Evolutionary conservation across 2,797 vertebrate genomes (phyloP).

Genomic region (Spheniscus humboldti): DNA sequence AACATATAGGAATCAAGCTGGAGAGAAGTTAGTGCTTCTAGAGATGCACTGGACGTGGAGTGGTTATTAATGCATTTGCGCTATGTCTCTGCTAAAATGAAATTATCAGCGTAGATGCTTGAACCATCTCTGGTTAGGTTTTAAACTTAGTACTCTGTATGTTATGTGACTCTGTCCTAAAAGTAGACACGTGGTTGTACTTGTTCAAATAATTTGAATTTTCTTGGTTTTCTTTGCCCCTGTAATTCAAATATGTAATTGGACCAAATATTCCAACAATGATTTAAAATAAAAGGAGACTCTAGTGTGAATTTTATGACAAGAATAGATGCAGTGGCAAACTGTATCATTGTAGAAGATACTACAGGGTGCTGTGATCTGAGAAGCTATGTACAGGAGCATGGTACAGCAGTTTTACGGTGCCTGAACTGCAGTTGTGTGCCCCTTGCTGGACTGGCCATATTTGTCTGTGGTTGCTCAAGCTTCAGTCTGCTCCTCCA

Average conservation of each 20-base stretch:
- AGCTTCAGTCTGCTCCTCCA: not conserved
- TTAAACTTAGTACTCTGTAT: not conserved
- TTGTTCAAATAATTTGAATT: not conserved
- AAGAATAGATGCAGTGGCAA: not conserved
- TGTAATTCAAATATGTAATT: not conserved
- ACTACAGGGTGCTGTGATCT: too few relatives aligned
- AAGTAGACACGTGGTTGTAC: not conserved
- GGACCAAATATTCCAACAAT: not conserved
- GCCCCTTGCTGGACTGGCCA: rapidly evolving
- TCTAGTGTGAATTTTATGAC: not conserved
- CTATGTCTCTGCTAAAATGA: not conserved
- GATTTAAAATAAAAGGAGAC: not conserved
- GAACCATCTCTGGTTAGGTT: not conserved
- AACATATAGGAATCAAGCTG: not conserved
- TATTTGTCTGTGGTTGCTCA: not conserved
- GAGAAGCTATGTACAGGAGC: not conserved
- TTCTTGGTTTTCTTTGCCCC: not conserved
- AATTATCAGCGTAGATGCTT: not conserved
- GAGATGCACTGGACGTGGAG: too few relatives aligned
- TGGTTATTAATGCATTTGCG: not conserved
- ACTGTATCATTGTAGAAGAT: not conserved
- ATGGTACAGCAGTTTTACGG: rapidly evolving
- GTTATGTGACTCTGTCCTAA: not conserved
- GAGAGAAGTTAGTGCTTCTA: not conserved
- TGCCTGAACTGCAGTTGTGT: not conserved